Evolutionary conservation across 2,888 invertebrate species (phyloP).

Genomic region (Gymnoscelis rufifasciata): DNA sequence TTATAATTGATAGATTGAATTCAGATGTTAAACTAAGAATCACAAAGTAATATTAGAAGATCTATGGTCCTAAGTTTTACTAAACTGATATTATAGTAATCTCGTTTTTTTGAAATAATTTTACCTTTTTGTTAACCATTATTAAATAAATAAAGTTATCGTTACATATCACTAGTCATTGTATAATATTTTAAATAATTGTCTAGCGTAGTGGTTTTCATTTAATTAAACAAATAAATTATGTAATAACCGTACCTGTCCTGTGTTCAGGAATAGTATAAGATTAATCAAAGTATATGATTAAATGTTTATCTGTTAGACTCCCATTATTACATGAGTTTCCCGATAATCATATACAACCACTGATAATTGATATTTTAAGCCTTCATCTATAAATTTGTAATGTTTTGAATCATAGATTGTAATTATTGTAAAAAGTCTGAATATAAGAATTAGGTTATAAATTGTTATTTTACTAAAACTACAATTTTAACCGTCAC

Average conservation of each 20-base stretch:
- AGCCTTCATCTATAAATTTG: no score
- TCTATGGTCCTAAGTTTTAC: constrained; percentile 7
- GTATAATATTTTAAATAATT: constrained; percentile 44
- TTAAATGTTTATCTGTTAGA: background rate
- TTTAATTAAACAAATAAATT: constrained; percentile 43
- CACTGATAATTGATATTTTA: no score
- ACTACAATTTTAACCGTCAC: constrained; percentile 42
- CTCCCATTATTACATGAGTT: background rate
- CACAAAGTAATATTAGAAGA: background rate
- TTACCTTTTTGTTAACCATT: constrained; percentile 53
- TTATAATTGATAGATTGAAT: background rate
- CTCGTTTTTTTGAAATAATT: constrained; percentile 31
- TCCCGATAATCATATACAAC: no score
- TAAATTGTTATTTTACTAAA: background rate
- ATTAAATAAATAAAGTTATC: constrained; percentile 60
- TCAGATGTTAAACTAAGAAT: background rate
- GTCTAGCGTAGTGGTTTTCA: constrained; percentile 29
- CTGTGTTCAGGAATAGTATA: constrained; percentile 73
- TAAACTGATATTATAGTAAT: constrained; percentile 22
- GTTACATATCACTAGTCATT: constrained; percentile 78
- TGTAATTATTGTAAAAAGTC: constrained; percentile 48
- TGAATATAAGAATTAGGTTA: constrained; percentile 50
- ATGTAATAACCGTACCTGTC: constrained; percentile 68
- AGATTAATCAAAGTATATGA: constrained; percentile 31
- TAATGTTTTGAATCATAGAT: no score